A percentile compares a stretch with the other conserved stretches of the same genome.
Conservation (phyloP, 2,888 invertebrate genomes). For the Tipula lateralis region DNA sequence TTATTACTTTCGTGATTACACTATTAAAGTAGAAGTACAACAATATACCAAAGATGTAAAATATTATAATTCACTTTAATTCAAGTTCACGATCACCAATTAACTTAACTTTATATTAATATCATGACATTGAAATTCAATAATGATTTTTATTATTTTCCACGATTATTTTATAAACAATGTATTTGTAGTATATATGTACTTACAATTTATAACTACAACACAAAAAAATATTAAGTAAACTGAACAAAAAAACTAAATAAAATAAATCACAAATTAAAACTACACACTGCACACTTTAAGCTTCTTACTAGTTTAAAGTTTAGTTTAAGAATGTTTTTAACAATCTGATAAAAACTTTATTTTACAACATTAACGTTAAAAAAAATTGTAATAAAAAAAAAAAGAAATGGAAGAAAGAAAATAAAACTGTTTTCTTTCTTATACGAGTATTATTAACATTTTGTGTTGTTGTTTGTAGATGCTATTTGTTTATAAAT, state of each 20-base stretch:
- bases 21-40: not conserved
- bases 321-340: conserved; percentile 1
- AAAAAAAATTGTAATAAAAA: not conserved
- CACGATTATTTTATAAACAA: not conserved
- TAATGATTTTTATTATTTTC: not conserved
- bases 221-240: not conserved
- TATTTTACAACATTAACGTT: not conserved
- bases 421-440: not conserved
- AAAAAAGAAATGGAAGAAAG: conserved; percentile 20
- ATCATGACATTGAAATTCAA: not conserved
- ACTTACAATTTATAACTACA: not conserved
- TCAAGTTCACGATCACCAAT: conserved; percentile 11
- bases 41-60: not conserved
- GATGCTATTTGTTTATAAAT: not conserved
- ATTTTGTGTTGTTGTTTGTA: not conserved
- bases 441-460: not conserved
- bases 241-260: not conserved
- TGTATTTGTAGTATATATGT: not conserved
- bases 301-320: conserved; percentile 1
- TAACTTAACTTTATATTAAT: not conserved
- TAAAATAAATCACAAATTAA: not conserved
- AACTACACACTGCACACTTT: not conserved
- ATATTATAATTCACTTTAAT: not conserved
- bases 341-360: not conserved
- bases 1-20: not conserved